These are phyloP conservation scores for Helogale parvula DNA, from an alignment of 2,113 vertebrate species.

Conservation along the genomic window DNA sequence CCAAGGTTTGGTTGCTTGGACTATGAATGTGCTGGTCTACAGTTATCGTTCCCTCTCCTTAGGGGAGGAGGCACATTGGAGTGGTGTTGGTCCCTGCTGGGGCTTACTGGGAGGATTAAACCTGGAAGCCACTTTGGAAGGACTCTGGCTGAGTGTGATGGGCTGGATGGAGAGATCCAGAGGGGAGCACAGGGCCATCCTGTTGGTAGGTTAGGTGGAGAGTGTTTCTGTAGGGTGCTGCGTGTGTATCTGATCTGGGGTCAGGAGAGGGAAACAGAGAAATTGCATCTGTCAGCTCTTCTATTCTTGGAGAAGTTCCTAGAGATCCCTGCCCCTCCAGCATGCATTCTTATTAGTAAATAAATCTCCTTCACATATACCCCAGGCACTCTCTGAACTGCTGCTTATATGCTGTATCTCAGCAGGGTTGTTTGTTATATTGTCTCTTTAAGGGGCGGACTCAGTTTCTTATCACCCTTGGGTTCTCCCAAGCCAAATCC, in stretches of 20 bases:
- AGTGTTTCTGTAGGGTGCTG: neutral
- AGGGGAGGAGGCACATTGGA: neutral
- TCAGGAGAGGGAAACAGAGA: neutral
- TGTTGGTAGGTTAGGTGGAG: neutral
- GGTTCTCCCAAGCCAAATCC: neutral
- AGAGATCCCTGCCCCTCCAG: neutral
- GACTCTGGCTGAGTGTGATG: neutral
- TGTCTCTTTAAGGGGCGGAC: neutral
- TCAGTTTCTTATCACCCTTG: neutral
- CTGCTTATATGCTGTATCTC: neutral
- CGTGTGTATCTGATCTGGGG: neutral
- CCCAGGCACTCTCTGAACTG: neutral
- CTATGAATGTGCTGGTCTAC: neutral
- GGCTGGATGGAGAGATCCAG: neutral
- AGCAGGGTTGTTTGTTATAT: neutral
- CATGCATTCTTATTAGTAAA: neutral
- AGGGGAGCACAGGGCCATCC: neutral
- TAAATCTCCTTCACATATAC: neutral
- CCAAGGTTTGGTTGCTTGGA: neutral
- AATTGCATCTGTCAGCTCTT: neutral
- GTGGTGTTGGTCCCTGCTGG: neutral
- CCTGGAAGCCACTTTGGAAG: neutral
- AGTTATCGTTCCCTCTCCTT: neutral
- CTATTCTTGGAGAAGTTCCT: neutral
- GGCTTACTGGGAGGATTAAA: neutral